These are phyloP conservation scores for Mylabris sibirica DNA, from an alignment of 2,888 invertebrate genomes.

Conservation along the genomic window DNA sequence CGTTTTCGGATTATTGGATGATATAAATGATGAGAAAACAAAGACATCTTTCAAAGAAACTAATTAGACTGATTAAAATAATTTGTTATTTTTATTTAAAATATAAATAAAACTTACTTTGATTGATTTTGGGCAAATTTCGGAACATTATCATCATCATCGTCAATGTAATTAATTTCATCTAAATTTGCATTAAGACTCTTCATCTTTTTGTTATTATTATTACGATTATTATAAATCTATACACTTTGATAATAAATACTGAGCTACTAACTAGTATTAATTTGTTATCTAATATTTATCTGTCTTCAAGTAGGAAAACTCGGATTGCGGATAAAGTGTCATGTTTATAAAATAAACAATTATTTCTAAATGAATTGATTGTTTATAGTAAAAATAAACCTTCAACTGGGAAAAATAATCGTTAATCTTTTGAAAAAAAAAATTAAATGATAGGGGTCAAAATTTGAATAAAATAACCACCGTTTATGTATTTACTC, in stretches of 20 bases:
- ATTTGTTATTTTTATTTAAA: neutral
- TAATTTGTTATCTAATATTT: constrained; percentile 37
- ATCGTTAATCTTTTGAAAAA: neutral
- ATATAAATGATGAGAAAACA: neutral
- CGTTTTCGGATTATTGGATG: constrained; percentile 21
- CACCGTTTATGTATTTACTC: neutral
- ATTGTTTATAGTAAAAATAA: neutral
- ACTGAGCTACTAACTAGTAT: constrained; percentile 29
- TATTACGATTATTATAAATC: constrained; percentile 25
- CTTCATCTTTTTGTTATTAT: constrained; percentile 19
- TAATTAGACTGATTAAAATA: neutral
- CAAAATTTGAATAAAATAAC: neutral
- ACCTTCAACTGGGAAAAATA: neutral
- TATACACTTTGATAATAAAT: constrained; percentile 18
- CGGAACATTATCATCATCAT: constrained; percentile 16
- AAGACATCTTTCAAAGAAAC: neutral
- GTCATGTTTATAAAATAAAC: constrained; percentile 24
- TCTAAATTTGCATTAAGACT: constrained; percentile 24
- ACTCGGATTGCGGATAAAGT: constrained; percentile 30
- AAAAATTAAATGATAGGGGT: neutral
- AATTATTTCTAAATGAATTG: neutral
- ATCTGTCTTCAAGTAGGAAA: constrained; percentile 26
- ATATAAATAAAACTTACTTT: neutral
- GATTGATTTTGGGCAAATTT: neutral
- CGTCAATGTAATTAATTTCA: constrained; percentile 26